phyloP scores from a whole-genome alignment of 2,888 invertebrate genomes.

The Pyrochroa serraticornis region DNA sequence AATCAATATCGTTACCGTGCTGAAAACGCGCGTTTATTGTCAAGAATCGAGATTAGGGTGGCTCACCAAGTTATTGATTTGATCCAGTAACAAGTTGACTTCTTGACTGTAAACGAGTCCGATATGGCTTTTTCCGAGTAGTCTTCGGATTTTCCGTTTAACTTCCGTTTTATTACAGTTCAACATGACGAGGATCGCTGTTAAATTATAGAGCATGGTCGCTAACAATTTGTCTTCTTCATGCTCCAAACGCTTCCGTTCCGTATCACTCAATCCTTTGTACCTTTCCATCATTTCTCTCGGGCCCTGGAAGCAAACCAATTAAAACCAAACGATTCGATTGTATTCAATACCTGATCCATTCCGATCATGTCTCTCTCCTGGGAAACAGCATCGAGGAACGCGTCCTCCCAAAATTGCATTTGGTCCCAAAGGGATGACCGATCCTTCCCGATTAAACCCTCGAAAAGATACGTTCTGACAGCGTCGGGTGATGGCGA shows the following conservation, averaged over 20 bases:
- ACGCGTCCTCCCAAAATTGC: constrained; percentile 99
- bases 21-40: constrained; percentile 54
- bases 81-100: constrained; percentile 94
- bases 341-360: constrained; percentile 64
- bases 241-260: constrained; percentile 92
- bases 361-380: constrained; percentile 99
- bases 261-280: constrained; percentile 89
- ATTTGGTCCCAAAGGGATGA: constrained; percentile 96
- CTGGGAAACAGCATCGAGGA: constrained; percentile 95
- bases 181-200: constrained; percentile 94
- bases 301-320: constrained; percentile 68
- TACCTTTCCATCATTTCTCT: constrained; percentile 99
- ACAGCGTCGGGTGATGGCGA: constrained; percentile 90
- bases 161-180: constrained; percentile 84
- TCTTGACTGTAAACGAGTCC: constrained; percentile 97
- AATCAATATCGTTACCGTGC: constrained; percentile 97
- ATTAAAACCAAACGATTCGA: neutral
- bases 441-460: constrained; percentile 80
- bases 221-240: constrained; percentile 96
- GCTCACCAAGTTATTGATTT: constrained; percentile 89
- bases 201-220: constrained; percentile 94
- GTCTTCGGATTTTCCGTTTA: constrained; percentile 83
- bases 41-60: no score
- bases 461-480: constrained; percentile 91
- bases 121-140: constrained; percentile 98